Base-by-base conservation (phyloP, 2,113 vertebrate genomes). In the Pteruthius melanotis region DNA sequence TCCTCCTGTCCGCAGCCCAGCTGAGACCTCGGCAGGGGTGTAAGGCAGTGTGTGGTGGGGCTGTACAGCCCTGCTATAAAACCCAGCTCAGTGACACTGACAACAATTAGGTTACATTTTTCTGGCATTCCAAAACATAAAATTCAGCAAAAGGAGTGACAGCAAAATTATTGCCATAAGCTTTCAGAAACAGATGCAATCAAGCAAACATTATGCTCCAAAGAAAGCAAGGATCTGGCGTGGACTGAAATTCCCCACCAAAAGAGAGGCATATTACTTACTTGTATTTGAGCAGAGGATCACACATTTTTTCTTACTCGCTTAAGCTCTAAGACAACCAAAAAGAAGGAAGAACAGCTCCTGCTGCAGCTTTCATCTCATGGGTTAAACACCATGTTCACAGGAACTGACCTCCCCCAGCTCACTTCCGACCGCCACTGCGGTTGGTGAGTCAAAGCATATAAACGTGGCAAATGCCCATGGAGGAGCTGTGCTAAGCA, bases 361-460 rank as follows among this genome's bases (percentile, higher is more conserved):
- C 94, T 94, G 83, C 74, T 75, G 94, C 79, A 75, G 88, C 76
- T 96, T 95, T 94, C 56, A 11, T 80, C 87, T 66, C 30, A 56
- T 5, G 80, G 87, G 89, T 91, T 74, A 74, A 84, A 85, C 35
- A 79, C 87, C 80, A 59, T 40, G 69, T 37, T 82, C 72, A 50
- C 76, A 96, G 95, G 92, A 95, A 91, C 90, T 64, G 72, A 49
- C 40, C 60, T 61, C 70, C 78, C 83, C 75, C 74, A 54, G 64
- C 85, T 94, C 75, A 52, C 90, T 76, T 65, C 89, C 83, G 35
- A 40, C 63, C 42, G 45, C 17, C 59, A 40, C 18, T 15, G 76
- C 1, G 75, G 72, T 42, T 50, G 8, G 82, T 80, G 90, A 81
- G 76, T 94, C 85, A 81, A 80, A 75, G 64, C n/a, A 45, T 3